phyloP scores from a whole-genome alignment of 1,140 invertebrate genomes.

The Psix sp. region DNA sequence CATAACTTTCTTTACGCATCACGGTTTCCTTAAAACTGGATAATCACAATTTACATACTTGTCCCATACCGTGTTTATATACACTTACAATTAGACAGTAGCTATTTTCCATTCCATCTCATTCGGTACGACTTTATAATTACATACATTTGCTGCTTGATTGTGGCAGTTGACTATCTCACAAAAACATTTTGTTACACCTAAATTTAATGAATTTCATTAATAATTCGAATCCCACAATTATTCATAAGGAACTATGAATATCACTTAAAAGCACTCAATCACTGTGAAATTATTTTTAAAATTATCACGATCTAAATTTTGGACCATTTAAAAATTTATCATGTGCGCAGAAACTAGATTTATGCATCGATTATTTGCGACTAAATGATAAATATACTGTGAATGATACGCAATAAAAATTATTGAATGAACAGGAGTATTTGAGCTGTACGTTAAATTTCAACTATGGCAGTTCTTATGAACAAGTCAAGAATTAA shows the following conservation, averaged over 20 bases:
- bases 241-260: conserved; percentile 61
- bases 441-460: conserved; percentile 29
- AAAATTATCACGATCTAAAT: background rate
- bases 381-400: background rate
- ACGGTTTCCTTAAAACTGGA: conserved; percentile 34
- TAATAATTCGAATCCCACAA: conserved; percentile 52
- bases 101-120: conserved; percentile 20
- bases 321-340: too few species aligned
- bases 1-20: conserved; percentile 57
- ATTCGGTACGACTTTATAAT: conserved; percentile 49
- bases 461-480: conserved; percentile 49
- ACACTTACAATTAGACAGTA: conserved; percentile 25
- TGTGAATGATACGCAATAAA: too few species aligned
- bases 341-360: too few species aligned
- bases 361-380: conserved; percentile 1
- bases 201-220: conserved; percentile 29
- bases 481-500: conserved; percentile 28
- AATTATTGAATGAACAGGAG: conserved; percentile 15
- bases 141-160: conserved; percentile 59
- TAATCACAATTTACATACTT: conserved; percentile 39
- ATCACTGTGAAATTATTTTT: conserved; percentile 13
- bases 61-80: conserved; percentile 32
- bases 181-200: conserved; percentile 50
- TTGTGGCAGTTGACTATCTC: conserved; percentile 59
- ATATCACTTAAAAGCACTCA: conserved; percentile 40